These are phyloP conservation scores for Watsonalla binaria DNA, from an alignment of 2,888 invertebrate species.

Conservation along the genomic window DNA sequence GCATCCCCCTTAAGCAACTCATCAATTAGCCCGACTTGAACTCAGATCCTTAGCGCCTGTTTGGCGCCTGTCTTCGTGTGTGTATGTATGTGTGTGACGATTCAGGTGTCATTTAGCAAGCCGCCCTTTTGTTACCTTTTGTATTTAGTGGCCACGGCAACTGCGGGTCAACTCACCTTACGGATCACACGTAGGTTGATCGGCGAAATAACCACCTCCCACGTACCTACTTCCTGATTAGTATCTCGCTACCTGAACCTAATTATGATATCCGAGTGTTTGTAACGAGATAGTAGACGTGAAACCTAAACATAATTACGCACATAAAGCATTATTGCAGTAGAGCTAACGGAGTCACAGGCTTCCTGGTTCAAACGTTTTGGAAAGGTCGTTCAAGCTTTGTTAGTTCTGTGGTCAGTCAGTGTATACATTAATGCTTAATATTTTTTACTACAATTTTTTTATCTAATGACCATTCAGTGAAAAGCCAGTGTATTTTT, in stretches of 20 bases:
- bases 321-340: not conserved
- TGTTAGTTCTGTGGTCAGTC: too few relatives aligned
- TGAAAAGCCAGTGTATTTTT: too few relatives aligned
- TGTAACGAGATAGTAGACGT: not conserved
- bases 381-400: not conserved
- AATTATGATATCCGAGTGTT: slow-evolving; percentile 3
- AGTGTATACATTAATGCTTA: too few relatives aligned
- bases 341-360: not conserved
- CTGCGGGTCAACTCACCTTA: slow-evolving; percentile 64
- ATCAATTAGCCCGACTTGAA: too few relatives aligned
- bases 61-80: too few relatives aligned
- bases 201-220: slow-evolving; percentile 53
- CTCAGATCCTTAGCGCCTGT: too few relatives aligned
- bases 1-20: too few relatives aligned
- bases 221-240: slow-evolving; percentile 51
- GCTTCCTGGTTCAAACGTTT: not conserved
- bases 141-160: slow-evolving; percentile 24
- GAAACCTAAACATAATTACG: not conserved
- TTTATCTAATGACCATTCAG: too few relatives aligned
- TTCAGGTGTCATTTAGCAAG: too few relatives aligned
- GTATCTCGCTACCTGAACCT: slow-evolving; percentile 25
- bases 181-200: slow-evolving; percentile 63
- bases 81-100: too few relatives aligned
- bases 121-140: too few relatives aligned
- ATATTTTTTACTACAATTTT: too few relatives aligned